Evolutionary conservation across 2,797 vertebrate species (phyloP).

Genomic region (Arctocebus calabarensis): DNA sequence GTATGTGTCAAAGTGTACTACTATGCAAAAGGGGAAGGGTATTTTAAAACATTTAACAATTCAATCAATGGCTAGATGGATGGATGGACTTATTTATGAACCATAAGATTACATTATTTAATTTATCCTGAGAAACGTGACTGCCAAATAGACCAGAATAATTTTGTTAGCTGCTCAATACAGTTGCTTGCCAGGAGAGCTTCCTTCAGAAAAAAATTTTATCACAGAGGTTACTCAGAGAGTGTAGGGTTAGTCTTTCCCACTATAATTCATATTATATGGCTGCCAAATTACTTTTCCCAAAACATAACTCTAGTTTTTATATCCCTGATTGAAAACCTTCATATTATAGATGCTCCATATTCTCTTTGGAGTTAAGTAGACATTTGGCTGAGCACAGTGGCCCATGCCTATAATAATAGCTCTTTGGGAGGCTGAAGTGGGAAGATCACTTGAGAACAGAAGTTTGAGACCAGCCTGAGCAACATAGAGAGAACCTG

Average conservation of each 20-base stretch:
- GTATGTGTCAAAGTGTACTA: background rate
- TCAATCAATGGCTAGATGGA: background rate
- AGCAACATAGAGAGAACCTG: too few relatives aligned
- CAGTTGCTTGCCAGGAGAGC: constrained; percentile 28
- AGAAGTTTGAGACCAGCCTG: too few relatives aligned
- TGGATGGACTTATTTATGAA: background rate
- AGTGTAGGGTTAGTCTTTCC: background rate
- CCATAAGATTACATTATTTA: constrained; percentile 32
- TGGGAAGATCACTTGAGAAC: too few relatives aligned
- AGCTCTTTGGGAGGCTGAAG: too few relatives aligned
- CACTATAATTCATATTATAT: background rate
- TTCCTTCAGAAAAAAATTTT: background rate
- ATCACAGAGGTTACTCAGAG: background rate
- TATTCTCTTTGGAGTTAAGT: background rate
- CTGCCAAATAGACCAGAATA: background rate
- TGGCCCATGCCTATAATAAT: too few relatives aligned
- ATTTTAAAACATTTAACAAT: constrained; percentile 39
- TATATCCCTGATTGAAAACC: background rate
- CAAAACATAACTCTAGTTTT: background rate
- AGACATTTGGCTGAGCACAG: background rate
- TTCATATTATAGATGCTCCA: background rate
- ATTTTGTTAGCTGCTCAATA: constrained; percentile 19
- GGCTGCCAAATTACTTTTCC: background rate
- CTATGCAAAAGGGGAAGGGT: constrained; percentile 23
- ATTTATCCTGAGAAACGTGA: constrained; percentile 52